Conservation (phyloP, 1,140 invertebrate species). For the Heliothis subflexa region DNA sequence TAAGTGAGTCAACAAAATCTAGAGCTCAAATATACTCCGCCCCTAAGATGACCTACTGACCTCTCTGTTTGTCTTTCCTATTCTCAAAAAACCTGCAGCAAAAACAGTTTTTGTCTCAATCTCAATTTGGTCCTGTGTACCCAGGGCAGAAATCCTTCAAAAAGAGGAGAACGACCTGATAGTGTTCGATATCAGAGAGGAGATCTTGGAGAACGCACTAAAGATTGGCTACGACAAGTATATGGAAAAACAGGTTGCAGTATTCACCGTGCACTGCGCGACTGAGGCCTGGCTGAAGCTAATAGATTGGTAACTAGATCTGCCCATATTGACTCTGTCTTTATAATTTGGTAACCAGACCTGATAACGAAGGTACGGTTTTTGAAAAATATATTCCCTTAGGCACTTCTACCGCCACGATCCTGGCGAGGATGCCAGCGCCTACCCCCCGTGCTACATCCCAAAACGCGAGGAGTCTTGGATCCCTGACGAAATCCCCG, state of each 20-base stretch:
- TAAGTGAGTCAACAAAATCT: too few relatives aligned
- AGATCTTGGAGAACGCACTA: slow-evolving; percentile 74
- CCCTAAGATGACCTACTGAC: too few relatives aligned
- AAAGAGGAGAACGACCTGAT: slow-evolving; percentile 77
- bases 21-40: neutral
- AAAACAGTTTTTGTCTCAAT: neutral
- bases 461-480: slow-evolving; percentile 74
- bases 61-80: neutral
- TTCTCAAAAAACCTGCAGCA: neutral
- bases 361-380: neutral
- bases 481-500: slow-evolving; percentile 70
- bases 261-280: slow-evolving; percentile 77
- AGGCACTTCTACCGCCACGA: slow-evolving; percentile 81
- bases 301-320: slow-evolving; percentile 69
- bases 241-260: slow-evolving; percentile 71
- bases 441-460: slow-evolving; percentile 70
- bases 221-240: slow-evolving; percentile 69
- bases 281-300: slow-evolving; percentile 76
- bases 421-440: slow-evolving; percentile 74
- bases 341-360: neutral
- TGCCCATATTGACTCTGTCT: neutral
- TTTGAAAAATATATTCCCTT: neutral
- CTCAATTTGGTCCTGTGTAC: neutral
- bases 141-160: slow-evolving; percentile 75
- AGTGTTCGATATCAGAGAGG: slow-evolving; percentile 77